phyloP scores from a whole-genome alignment of 1,140 invertebrate genomes.

The Trypoxylus dichotomus region DNA sequence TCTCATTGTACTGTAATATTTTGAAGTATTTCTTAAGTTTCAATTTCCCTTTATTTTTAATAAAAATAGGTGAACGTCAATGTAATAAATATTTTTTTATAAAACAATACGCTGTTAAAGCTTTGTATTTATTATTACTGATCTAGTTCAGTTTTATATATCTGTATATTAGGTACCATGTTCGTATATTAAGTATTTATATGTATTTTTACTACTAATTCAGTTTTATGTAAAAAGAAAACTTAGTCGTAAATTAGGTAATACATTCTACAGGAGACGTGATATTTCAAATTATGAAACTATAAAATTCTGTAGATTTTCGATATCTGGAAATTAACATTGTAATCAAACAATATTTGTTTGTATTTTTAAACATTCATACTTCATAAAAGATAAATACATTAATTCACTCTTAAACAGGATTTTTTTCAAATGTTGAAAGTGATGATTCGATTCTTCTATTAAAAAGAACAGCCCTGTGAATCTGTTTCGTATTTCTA shows the following conservation, averaged over 20 bases:
- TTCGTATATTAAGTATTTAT: not conserved
- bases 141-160: not conserved
- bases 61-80: not conserved
- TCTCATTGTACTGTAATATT: not conserved
- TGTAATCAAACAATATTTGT: not conserved
- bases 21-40: not conserved
- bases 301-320: not conserved
- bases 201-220: not conserved
- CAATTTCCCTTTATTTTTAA: not conserved
- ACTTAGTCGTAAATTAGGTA: not conserved
- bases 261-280: not conserved
- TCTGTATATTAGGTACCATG: not conserved
- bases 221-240: not conserved
- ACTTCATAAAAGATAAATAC: not conserved
- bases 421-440: not conserved
- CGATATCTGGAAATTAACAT: not conserved
- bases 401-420: not conserved
- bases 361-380: not conserved
- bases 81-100: conserved; percentile 1
- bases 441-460: too few species aligned
- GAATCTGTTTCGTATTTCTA: too few species aligned
- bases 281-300: not conserved
- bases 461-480: too few species aligned
- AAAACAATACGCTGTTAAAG: not conserved
- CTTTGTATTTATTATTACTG: not conserved